Evolutionary conservation across 2,113 vertebrate species (phyloP).

Genomic region (Sebastes fasciatus): DNA sequence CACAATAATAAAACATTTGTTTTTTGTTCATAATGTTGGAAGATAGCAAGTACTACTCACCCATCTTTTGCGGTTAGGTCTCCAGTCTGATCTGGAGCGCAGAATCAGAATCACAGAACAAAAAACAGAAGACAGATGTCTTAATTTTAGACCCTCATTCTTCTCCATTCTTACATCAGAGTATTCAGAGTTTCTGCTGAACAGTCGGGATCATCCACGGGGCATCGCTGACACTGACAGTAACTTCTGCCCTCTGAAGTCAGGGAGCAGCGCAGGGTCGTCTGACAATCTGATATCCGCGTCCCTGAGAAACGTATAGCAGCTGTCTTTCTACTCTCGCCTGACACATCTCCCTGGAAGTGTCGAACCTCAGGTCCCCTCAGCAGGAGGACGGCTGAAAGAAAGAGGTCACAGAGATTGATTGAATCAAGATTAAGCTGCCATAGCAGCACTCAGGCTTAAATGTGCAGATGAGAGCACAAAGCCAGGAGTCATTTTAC

Average conservation of each 20-base stretch:
- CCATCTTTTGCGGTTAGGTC: too few species aligned
- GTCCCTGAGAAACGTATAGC: conserved; percentile 48
- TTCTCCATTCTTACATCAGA: not conserved
- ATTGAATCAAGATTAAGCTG: conserved; percentile 73
- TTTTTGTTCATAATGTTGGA: too few species aligned
- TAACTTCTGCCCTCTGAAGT: conserved; percentile 45
- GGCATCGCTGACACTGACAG: conserved; percentile 54
- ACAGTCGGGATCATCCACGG: conserved; percentile 9
- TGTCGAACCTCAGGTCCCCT: conserved; percentile 46
- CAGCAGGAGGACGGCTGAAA: conserved; percentile 43
- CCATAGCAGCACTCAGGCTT: conserved; percentile 50
- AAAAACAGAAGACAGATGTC: too few species aligned
- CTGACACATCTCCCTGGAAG: conserved; percentile 43
- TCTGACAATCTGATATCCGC: conserved; percentile 61
- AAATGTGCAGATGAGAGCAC: conserved; percentile 70
- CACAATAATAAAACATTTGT: too few species aligned
- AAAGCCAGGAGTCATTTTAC: conserved; percentile 72
- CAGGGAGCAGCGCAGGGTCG: conserved; percentile 25
- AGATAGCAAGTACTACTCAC: too few species aligned
- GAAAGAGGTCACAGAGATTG: conserved; percentile 75
- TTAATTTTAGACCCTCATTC: too few species aligned
- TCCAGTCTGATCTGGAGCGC: too few species aligned
- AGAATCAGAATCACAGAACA: too few species aligned
- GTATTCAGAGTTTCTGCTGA: not conserved
- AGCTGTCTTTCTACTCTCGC: conserved; percentile 35